These are phyloP conservation scores for Toxotes jaculatrix DNA, from an alignment of 2,113 vertebrate genomes.

Conservation along the genomic window DNA sequence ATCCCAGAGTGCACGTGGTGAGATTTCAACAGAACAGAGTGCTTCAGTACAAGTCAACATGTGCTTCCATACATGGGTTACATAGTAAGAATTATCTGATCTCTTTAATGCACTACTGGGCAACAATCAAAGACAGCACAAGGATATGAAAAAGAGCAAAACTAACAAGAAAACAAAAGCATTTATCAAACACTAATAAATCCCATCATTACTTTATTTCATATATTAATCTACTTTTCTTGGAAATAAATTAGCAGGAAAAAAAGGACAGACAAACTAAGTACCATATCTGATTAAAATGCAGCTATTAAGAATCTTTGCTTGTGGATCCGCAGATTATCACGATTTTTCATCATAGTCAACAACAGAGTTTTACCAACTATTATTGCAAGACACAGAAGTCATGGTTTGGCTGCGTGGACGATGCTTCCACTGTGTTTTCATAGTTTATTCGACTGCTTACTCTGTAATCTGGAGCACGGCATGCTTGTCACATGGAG, in stretches of 20 bases:
- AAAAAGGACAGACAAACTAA: neutral
- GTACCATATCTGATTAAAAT: slow-evolving; percentile 24
- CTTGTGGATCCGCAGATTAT: neutral
- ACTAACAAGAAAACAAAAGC: slow-evolving; percentile 28
- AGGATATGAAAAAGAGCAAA: neutral
- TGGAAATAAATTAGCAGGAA: slow-evolving; percentile 37
- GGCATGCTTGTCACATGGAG: slow-evolving; percentile 86
- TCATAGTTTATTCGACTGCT: neutral
- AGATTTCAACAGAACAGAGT: slow-evolving; percentile 46
- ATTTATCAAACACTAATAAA: slow-evolving; percentile 16
- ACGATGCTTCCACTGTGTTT: slow-evolving; percentile 1
- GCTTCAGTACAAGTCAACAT: slow-evolving; percentile 47
- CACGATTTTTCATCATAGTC: neutral
- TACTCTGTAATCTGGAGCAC: slow-evolving; percentile 84
- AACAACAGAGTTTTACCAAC: neutral
- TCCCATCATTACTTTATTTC: slow-evolving; percentile 45
- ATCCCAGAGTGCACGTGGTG: slow-evolving; percentile 57
- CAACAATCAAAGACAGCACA: slow-evolving; percentile 11
- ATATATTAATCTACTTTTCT: slow-evolving; percentile 56
- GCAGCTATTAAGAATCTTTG: neutral
- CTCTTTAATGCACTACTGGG: slow-evolving; percentile 12
- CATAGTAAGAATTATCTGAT: slow-evolving; percentile 14
- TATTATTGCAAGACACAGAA: neutral
- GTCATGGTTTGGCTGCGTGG: neutral
- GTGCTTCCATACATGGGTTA: slow-evolving; percentile 29